phyloP scores from a whole-genome alignment of 2,113 vertebrate species.

The Halichoerus grypus region DNA sequence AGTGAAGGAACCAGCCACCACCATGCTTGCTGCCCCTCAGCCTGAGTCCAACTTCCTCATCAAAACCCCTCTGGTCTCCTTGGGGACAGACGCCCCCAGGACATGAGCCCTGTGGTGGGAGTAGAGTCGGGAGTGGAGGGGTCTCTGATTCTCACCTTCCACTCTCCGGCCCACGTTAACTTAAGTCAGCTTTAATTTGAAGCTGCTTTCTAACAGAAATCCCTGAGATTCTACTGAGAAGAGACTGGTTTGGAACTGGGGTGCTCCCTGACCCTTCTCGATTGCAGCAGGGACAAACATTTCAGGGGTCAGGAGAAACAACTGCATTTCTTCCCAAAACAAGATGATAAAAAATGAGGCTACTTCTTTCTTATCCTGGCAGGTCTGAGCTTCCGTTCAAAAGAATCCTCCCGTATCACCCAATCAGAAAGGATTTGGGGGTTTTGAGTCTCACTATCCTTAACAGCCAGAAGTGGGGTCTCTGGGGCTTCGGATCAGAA shows the following conservation, averaged over 20 bases:
- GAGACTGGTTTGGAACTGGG: not conserved
- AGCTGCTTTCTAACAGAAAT: not conserved
- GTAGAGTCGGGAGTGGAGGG: not conserved
- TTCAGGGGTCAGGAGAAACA: too few relatives aligned
- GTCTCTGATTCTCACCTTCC: not conserved
- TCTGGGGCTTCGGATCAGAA: not conserved
- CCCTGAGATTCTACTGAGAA: not conserved
- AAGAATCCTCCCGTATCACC: fast-evolving
- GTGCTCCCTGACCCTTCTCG: not conserved
- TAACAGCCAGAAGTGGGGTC: not conserved
- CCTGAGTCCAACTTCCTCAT: not conserved
- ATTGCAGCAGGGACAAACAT: not conserved
- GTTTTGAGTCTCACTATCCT: not conserved
- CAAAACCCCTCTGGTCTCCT: not conserved
- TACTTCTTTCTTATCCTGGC: fast-evolving
- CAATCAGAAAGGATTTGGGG: not conserved
- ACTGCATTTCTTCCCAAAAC: not conserved
- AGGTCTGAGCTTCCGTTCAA: fast-evolving
- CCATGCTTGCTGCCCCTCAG: too few relatives aligned
- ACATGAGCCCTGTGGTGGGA: not conserved
- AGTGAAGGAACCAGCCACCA: not conserved
- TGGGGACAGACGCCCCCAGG: not conserved
- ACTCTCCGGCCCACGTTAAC: not conserved
- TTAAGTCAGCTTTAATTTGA: not conserved
- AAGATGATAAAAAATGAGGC: not conserved